Evolutionary conservation across 2,888 invertebrate genomes (phyloP), one percentile per base, ranked within the genome.

Genomic region (Neria commutata): DNA sequence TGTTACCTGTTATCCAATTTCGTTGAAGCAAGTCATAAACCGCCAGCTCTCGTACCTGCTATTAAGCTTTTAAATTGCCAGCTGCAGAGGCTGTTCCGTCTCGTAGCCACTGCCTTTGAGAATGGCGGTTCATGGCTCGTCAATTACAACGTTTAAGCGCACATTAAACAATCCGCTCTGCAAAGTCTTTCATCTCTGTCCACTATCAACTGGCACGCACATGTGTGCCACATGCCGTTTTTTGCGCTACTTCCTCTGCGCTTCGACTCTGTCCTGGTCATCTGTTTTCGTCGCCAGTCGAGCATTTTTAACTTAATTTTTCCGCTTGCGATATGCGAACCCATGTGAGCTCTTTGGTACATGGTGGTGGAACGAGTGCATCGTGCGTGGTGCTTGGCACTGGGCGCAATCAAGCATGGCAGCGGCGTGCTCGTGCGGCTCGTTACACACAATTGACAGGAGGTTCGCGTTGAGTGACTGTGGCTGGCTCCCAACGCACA

Each of bases 231-330:
- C 16, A 45, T 11, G 23, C 25, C 24, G 24, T 24, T 47, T 47
- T 47, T 47, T 24, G 56, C 46, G 37, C 49, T 25, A 23, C 37
- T 17, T 42, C 60, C 63, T 49, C 56, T 59, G 58, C 33, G 34
- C 54, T 54, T 56, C 48, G 59, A 52, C 63, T 60, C 19, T 47
- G 34, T 47, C 17, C 23, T 21, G 10, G 24, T 21, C 53, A 24
- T 62, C 52, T 46, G 47, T 53, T 56, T 46, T 33, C 50, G 56
- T 58, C 61, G 63, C 37, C 63, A 59, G 63, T 68, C 69, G 66
- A 72, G 71, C 65, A 63, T 73, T 69, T 73, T 72, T 72, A 73
- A 73, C 73, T 74, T 73, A 74, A 74, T 73, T 74, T 72, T 73
- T 73, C 67, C 72, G 71, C 72, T 70, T 71, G 73, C n/a, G n/a